phyloP scores from a whole-genome alignment of 2,888 invertebrate genomes.

The Limnephilus rhombicus region DNA sequence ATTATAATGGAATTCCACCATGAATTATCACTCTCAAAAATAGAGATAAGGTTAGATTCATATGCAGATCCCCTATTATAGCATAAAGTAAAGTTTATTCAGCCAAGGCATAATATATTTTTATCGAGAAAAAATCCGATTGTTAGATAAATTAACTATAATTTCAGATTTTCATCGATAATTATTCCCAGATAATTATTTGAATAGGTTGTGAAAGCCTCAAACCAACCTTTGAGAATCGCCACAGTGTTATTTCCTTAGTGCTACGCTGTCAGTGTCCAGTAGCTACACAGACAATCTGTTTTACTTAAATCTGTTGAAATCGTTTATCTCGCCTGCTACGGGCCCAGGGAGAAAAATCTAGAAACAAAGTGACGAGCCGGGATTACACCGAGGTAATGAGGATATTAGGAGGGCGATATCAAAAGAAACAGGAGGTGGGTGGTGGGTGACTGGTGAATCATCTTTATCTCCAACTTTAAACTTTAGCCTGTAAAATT shows the following conservation, averaged over 20 bases:
- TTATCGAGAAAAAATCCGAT: too few species aligned
- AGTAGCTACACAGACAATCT: constrained; percentile 60
- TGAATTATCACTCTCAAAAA: too few species aligned
- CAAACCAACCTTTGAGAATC: background rate
- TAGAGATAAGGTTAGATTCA: too few species aligned
- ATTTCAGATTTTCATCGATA: too few species aligned
- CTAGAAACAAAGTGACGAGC: constrained; percentile 62
- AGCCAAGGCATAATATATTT: too few species aligned
- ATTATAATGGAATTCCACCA: too few species aligned
- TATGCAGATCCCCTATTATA: too few species aligned
- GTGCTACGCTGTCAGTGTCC: constrained; percentile 34
- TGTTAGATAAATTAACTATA: too few species aligned
- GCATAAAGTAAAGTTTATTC: too few species aligned
- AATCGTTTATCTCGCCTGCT: constrained; percentile 56
- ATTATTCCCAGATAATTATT: too few species aligned
- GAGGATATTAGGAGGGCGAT: constrained; percentile 54
- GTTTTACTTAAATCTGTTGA: constrained; percentile 63
- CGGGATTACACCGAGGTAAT: constrained; percentile 62
- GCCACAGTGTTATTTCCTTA: background rate
- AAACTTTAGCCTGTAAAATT: background rate
- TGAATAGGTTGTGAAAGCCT: background rate
- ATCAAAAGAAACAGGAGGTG: background rate
- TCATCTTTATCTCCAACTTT: constrained; percentile 13
- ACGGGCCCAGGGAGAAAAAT: constrained; percentile 55
- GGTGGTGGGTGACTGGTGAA: background rate